These are phyloP conservation scores for Triplophysa bombifrons DNA, from an alignment of 2,797 vertebrate species.

Conservation along the genomic window DNA sequence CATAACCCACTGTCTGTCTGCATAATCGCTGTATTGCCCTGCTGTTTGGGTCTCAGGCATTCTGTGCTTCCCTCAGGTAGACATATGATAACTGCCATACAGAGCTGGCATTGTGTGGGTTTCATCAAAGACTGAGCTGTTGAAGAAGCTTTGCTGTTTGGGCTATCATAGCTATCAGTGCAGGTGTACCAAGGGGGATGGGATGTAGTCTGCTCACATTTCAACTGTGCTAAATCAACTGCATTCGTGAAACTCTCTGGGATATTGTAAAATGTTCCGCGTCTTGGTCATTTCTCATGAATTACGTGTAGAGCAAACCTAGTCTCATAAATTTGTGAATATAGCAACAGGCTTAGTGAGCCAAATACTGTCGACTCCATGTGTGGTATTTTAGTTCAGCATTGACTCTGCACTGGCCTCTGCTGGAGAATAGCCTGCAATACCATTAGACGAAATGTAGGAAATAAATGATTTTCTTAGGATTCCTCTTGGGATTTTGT, in stretches of 20 bases:
- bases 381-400: neutral
- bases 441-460: neutral
- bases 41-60: constrained; percentile 16
- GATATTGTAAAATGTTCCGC: neutral
- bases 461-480: neutral
- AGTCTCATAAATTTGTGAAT: neutral
- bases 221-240: constrained; percentile 56
- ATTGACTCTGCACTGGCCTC: constrained; percentile 46
- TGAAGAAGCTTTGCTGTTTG: constrained; percentile 68
- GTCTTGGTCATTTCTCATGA: neutral
- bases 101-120: constrained; percentile 75
- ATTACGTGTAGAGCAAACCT: neutral
- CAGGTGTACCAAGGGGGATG: constrained; percentile 69
- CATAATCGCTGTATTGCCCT: neutral
- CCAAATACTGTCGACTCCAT: neutral
- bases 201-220: constrained; percentile 64
- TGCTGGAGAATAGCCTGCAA: constrained; percentile 34
- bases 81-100: constrained; percentile 62
- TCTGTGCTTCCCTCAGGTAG: neutral
- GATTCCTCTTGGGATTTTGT: neutral
- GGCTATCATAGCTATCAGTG: constrained; percentile 76
- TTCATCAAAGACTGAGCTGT: constrained; percentile 79
- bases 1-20: too few species aligned
- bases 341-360: neutral
- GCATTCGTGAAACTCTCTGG: neutral